A percentile compares a stretch with the other conserved stretches of the same genome.
These are phyloP conservation scores for Rhea americana DNA, from an alignment of 2,113 vertebrate species.

Conservation along the genomic window DNA sequence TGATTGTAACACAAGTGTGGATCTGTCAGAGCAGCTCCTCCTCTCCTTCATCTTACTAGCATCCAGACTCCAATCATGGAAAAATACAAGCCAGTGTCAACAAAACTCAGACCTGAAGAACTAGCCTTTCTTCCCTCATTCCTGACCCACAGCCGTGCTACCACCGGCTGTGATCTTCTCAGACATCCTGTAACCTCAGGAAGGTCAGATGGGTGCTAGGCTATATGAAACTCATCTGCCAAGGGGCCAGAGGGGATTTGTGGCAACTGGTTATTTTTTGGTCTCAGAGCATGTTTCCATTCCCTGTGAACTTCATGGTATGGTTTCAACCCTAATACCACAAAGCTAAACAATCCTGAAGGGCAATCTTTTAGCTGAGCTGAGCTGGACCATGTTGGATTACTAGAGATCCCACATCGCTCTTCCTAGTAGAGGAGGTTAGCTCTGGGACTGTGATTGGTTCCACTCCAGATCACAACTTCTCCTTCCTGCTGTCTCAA, in stretches of 20 bases:
- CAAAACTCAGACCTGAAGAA: constrained; percentile 14
- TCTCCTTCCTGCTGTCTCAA: background rate
- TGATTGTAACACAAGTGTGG: background rate
- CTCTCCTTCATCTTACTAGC: background rate
- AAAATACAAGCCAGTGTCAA: background rate
- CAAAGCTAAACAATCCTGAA: background rate
- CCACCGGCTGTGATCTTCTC: background rate
- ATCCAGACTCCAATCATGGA: background rate
- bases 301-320: background rate
- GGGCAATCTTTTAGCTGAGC: background rate
- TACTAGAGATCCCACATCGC: background rate
- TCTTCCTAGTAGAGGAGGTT: background rate
- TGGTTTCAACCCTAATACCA: background rate
- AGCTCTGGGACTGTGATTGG: background rate
- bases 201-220: background rate
- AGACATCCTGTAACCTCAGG: background rate
- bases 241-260: background rate
- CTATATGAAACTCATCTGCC: background rate
- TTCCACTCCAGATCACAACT: background rate
- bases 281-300: background rate
- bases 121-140: background rate
- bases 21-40: constrained; percentile 25
- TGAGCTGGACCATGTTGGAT: background rate
- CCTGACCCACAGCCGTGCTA: background rate
- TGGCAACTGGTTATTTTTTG: background rate